A percentile compares a stretch with the other conserved stretches of the same genome.
phyloP scores from a whole-genome alignment of 2,888 invertebrate genomes.

The Drosophila ezoana region DNA sequence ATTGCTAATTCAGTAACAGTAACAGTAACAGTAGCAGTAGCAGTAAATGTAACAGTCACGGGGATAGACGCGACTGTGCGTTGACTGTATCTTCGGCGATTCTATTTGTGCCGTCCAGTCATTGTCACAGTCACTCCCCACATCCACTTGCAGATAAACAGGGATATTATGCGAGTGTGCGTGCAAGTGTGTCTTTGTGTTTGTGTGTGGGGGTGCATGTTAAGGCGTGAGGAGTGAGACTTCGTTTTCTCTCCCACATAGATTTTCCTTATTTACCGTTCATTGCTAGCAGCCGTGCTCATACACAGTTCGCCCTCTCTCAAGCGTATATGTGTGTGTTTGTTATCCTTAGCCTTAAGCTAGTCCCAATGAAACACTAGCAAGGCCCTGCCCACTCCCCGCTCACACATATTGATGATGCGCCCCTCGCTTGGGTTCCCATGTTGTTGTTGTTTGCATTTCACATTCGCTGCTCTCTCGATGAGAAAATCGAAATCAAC shows the following conservation, averaged over 20 bases:
- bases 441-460: constrained; percentile 64
- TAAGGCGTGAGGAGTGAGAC: not conserved
- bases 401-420: constrained; percentile 23
- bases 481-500: constrained; percentile 77
- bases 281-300: constrained; percentile 58
- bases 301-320: constrained; percentile 36
- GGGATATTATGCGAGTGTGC: not conserved
- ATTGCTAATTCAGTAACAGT: constrained; percentile 64
- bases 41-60: constrained; percentile 26
- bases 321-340: constrained; percentile 11
- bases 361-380: constrained; percentile 25
- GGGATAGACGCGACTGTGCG: constrained; percentile 11
- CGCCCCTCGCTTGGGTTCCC: constrained; percentile 12
- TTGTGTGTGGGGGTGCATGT: not conserved
- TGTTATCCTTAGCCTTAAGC: constrained; percentile 44
- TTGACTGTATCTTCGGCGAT: constrained; percentile 13
- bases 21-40: constrained; percentile 29
- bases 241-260: constrained; percentile 32
- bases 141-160: not conserved
- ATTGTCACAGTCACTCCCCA: constrained; percentile 33
- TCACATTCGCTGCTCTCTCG: constrained; percentile 73
- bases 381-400: not conserved
- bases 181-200: not conserved
- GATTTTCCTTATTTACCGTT: constrained; percentile 49
- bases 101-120: constrained; percentile 45